Conservation (phyloP, 2,888 invertebrate genomes). For the Zhuqinia jingwanae region DNA sequence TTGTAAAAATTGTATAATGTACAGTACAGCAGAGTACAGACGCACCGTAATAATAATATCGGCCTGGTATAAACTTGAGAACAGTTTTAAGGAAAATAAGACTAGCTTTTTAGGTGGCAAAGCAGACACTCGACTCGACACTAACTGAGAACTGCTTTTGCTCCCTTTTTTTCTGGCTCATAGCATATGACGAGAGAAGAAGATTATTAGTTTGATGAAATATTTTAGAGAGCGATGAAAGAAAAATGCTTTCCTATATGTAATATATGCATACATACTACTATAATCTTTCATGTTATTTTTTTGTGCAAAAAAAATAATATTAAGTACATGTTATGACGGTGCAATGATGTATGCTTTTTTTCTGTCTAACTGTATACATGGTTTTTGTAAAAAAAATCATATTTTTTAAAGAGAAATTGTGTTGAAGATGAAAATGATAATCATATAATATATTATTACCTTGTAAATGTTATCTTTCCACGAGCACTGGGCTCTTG, state of each 20-base stretch:
- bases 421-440: background rate
- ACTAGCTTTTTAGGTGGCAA: background rate
- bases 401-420: constrained; percentile 2
- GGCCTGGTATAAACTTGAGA: background rate
- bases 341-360: background rate
- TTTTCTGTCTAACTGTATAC: background rate
- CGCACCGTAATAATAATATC: background rate
- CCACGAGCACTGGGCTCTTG: constrained; percentile 76
- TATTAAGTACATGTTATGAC: background rate
- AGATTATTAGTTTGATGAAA: constrained; percentile 60
- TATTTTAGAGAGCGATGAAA: constrained; percentile 65
- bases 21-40: too few species aligned
- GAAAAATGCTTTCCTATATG: constrained; percentile 52
- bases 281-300: background rate
- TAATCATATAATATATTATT: constrained; percentile 20
- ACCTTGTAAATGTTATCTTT: constrained; percentile 78
- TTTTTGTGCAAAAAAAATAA: constrained; percentile 9
- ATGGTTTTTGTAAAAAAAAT: too few species aligned
- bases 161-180: background rate
- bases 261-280: background rate
- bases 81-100: background rate
- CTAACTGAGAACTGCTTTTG: background rate
- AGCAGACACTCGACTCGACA: background rate
- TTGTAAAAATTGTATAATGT: background rate
- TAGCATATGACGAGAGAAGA: constrained; percentile 1